Percentiles rank a stretch among this genome's conserved stretches.
Conservation (phyloP, 2,888 invertebrate genomes). For the Pilophorus perplexus region DNA sequence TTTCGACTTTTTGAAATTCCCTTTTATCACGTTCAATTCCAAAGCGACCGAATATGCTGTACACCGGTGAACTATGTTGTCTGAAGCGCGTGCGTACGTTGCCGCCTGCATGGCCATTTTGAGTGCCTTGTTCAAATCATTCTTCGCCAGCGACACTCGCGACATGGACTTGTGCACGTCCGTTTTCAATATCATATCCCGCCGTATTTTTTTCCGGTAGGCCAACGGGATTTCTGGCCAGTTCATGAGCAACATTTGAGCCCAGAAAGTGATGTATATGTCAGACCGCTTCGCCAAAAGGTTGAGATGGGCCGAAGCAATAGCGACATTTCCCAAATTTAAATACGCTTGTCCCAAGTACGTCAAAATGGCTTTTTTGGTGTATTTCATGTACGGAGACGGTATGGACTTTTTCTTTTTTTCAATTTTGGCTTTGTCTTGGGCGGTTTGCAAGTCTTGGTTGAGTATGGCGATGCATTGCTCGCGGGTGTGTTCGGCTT, state of each 20-base stretch:
- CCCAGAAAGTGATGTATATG: not conserved
- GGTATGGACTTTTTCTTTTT: constrained; percentile 38
- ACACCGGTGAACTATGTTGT: constrained; percentile 3
- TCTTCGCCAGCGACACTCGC: constrained; percentile 13
- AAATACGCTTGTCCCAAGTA: constrained; percentile 31
- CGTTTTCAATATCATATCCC: constrained; percentile 30
- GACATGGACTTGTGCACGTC: constrained; percentile 34
- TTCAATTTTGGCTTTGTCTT: constrained; percentile 35
- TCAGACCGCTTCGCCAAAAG: constrained; percentile 14
- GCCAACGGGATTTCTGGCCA: constrained; percentile 35
- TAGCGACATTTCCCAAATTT: constrained; percentile 8
- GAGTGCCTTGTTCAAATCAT: constrained; percentile 17
- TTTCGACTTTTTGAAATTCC: constrained; percentile 7
- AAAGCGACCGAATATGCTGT: constrained; percentile 7
- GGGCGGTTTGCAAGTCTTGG: constrained; percentile 30
- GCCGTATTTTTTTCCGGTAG: constrained; percentile 30
- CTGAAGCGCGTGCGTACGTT: constrained; percentile 12
- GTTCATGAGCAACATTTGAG: constrained; percentile 33
- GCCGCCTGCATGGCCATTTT: constrained; percentile 25
- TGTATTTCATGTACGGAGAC: constrained; percentile 33
- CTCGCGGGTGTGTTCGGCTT: constrained; percentile 31
- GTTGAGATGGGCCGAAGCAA: constrained; percentile 22
- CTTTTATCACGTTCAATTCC: constrained; percentile 19
- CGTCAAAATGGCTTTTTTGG: constrained; percentile 34
- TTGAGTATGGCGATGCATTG: constrained; percentile 32